Conservation (phyloP, 2,113 vertebrate species). For the Gopherus evgoodei region DNA sequence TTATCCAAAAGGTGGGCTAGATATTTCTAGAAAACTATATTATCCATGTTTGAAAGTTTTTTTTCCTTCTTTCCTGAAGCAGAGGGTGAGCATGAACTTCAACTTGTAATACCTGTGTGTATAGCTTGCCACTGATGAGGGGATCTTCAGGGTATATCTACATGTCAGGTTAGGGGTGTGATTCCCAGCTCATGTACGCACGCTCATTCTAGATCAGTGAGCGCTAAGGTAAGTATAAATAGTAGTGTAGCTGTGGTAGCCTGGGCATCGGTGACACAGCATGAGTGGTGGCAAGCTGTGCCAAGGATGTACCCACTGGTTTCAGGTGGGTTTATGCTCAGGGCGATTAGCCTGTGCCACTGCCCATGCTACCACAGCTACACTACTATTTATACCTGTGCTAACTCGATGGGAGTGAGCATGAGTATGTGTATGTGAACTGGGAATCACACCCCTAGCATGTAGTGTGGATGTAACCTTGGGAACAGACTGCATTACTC, state of each 20-base stretch:
- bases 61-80: no score
- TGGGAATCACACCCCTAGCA: background rate
- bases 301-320: background rate
- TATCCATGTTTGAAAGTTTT: no score
- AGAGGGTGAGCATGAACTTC: background rate
- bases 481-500: no score
- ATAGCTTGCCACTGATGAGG: background rate
- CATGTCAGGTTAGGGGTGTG: background rate
- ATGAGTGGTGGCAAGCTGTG: background rate
- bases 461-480: background rate
- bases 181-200: background rate
- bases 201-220: background rate
- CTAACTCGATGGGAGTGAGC: background rate
- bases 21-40: no score
- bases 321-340: background rate
- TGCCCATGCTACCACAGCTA: background rate
- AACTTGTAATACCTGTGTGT: background rate
- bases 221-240: background rate
- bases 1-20: no score
- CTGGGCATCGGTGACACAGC: background rate
- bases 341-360: background rate
- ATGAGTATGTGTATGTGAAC: background rate
- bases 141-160: background rate
- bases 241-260: background rate
- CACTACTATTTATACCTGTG: background rate